These are phyloP conservation scores for Theocolax elegans DNA, from an alignment of 1,140 invertebrate species.

Conservation along the genomic window DNA sequence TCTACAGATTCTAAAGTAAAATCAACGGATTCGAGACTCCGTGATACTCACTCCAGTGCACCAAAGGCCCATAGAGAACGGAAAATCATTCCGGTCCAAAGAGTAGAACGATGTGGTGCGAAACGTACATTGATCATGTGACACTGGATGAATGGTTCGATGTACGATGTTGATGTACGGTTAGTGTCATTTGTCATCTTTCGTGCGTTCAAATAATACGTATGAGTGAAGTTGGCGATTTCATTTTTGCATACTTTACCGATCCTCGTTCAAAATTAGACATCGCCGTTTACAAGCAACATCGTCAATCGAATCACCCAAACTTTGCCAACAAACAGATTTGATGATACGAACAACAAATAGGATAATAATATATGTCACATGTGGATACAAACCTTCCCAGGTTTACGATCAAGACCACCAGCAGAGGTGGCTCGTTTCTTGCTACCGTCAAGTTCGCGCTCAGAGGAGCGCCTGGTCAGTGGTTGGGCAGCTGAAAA, in stretches of 20 bases:
- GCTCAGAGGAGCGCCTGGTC: slow-evolving; percentile 83
- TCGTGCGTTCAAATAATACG: too few species aligned
- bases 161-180: too few species aligned
- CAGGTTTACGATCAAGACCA: slow-evolving; percentile 76
- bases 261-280: too few species aligned
- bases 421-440: slow-evolving; percentile 83
- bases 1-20: slow-evolving; percentile 1
- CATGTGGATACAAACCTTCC: slow-evolving; percentile 70
- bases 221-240: too few species aligned
- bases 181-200: too few species aligned
- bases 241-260: too few species aligned
- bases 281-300: not conserved
- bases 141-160: not conserved
- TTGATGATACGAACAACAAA: too few species aligned
- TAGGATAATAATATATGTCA: not conserved
- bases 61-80: slow-evolving; percentile 18
- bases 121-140: slow-evolving; percentile 1
- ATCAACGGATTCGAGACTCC: not conserved
- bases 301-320: not conserved
- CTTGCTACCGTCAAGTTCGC: slow-evolving; percentile 83
- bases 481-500: slow-evolving; percentile 75
- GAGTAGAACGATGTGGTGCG: not conserved
- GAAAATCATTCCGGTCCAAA: slow-evolving; percentile 2
- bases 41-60: slow-evolving; percentile 29
- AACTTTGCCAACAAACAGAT: too few species aligned